A percentile compares a stretch with the other conserved stretches of the same genome.
Evolutionary conservation across 2,888 invertebrate species (phyloP).

Genomic region (Eristalis pertinax): DNA sequence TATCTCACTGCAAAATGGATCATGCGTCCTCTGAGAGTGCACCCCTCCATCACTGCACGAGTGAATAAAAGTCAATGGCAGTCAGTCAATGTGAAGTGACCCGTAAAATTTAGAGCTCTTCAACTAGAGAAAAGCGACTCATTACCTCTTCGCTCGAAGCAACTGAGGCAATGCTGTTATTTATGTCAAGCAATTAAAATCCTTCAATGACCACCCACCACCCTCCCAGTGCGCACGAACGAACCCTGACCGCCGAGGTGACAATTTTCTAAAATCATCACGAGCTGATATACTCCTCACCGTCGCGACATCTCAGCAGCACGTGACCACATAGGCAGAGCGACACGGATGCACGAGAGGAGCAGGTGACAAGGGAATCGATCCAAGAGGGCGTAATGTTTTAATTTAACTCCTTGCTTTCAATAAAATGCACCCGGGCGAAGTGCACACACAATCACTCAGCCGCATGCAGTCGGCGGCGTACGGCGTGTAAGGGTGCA

Average conservation of each 20-base stretch:
- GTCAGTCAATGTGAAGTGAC: conserved; percentile 62
- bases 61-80: conserved; percentile 35
- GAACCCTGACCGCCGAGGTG: not conserved
- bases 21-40: not conserved
- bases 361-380: conserved; percentile 18
- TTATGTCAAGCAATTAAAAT: conserved; percentile 59
- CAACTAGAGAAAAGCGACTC: not conserved
- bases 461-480: not conserved
- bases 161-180: conserved; percentile 37
- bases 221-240: not conserved
- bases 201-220: conserved; percentile 43
- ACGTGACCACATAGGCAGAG: not conserved
- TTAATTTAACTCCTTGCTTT: conserved; percentile 63
- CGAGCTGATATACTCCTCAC: not conserved
- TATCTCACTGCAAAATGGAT: no score
- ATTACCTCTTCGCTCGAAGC: conserved; percentile 24
- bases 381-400: conserved; percentile 57
- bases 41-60: not conserved
- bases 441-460: conserved; percentile 1
- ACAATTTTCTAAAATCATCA: conserved; percentile 43
- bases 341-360: not conserved
- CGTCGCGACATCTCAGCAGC: not conserved
- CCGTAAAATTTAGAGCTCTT: conserved; percentile 53
- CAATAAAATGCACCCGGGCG: conserved; percentile 41
- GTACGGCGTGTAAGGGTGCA: not conserved